phyloP scores from a whole-genome alignment of 2,888 invertebrate species.

The Heliconius ethilla region DNA sequence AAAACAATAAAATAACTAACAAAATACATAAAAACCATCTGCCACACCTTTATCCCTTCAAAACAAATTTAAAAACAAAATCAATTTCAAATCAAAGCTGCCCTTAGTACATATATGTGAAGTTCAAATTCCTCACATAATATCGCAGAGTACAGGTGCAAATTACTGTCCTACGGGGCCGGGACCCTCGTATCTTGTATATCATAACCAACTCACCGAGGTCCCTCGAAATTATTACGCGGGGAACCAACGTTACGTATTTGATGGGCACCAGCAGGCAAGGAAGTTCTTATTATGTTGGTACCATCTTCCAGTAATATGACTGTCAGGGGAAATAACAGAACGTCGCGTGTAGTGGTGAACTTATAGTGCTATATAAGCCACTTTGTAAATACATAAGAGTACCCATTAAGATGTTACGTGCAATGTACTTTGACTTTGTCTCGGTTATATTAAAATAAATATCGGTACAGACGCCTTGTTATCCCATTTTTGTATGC shows the following conservation, averaged over 20 bases:
- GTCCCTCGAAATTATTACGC: conserved; percentile 55
- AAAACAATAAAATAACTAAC: conserved; percentile 2
- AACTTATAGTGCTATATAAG: conserved; percentile 56
- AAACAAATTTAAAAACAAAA: conserved; percentile 32
- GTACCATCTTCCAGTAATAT: conserved; percentile 69
- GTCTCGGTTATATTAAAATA: conserved; percentile 7
- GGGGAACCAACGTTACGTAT: conserved; percentile 44
- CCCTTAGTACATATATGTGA: conserved; percentile 56
- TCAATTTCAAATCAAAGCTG: conserved; percentile 47
- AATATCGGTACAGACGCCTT: neutral
- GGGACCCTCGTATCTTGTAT: conserved; percentile 67
- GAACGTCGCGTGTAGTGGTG: conserved; percentile 60
- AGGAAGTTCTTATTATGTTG: conserved; percentile 61
- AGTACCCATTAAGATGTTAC: conserved; percentile 23
- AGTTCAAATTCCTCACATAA: conserved; percentile 74
- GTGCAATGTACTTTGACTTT: conserved; percentile 27
- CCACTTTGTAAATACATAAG: conserved; percentile 48
- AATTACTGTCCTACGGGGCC: conserved; percentile 70
- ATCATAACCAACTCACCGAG: conserved; percentile 57
- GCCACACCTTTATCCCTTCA: neutral
- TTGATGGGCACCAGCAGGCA: conserved; percentile 52
- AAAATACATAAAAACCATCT: neutral
- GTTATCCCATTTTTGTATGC: neutral
- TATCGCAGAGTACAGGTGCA: conserved; percentile 76
- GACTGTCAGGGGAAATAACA: conserved; percentile 75